Conservation (phyloP, 2,888 invertebrate genomes). For the Caenorhabditis afra region DNA sequence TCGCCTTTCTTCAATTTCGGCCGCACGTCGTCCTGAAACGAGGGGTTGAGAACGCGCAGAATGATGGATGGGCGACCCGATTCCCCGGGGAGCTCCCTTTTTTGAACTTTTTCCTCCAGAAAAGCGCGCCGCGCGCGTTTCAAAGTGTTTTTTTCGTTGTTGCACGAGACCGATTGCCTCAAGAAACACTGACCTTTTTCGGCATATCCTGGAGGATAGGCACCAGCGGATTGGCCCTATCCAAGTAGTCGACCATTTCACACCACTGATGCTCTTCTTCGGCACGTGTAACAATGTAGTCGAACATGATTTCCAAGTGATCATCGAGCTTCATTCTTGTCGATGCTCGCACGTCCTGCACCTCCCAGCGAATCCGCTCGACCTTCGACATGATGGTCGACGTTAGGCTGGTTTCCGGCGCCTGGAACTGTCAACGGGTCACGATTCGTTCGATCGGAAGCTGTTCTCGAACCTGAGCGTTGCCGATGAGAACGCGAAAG, state of each 20-base stretch:
- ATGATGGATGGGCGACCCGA: too few species aligned
- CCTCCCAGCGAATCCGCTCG: constrained; percentile 27
- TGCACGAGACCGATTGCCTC: not conserved
- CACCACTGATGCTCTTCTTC: not conserved
- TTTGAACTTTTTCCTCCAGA: constrained; percentile 1
- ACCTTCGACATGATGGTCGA: constrained; percentile 12
- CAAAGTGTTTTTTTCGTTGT: too few species aligned
- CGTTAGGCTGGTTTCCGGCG: too few species aligned
- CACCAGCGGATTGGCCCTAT: not conserved
- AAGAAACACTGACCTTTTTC: constrained; percentile 20
- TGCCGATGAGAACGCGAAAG: constrained; percentile 9
- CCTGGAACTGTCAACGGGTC: too few species aligned
- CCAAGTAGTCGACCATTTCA: constrained; percentile 11
- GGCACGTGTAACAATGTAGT: constrained; percentile 12
- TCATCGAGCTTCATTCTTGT: too few species aligned
- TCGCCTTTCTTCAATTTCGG: not conserved
- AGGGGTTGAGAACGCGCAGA: too few species aligned
- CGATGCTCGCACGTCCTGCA: not conserved
- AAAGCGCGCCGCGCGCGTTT: too few species aligned
- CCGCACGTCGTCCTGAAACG: not conserved
- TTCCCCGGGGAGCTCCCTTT: not conserved
- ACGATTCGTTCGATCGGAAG: too few species aligned
- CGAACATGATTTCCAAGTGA: not conserved
- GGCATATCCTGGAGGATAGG: constrained; percentile 5
- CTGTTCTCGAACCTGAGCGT: constrained; percentile 1